Conservation (phyloP, 53 echinoderm and acorn worm genomes). For the Luidia sarsii region DNA sequence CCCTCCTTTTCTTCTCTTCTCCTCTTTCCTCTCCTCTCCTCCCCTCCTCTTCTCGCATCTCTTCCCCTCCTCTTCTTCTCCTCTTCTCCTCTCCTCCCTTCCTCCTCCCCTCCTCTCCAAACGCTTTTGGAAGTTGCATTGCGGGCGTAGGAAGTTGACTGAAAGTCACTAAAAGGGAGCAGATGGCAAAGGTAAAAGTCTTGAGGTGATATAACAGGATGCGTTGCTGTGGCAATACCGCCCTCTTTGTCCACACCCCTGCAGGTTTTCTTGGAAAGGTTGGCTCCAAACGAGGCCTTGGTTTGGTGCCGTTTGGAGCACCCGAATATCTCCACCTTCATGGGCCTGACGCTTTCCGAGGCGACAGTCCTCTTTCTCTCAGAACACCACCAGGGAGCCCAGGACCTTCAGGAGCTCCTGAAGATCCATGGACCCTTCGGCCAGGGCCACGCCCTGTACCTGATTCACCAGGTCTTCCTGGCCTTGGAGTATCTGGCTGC, state of each 20-base stretch:
- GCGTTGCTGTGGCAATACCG: too few relatives aligned
- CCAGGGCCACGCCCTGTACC: not conserved
- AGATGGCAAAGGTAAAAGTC: too few relatives aligned
- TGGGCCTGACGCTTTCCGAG: not conserved
- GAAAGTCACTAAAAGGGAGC: too few relatives aligned
- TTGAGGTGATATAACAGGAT: too few relatives aligned
- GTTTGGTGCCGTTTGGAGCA: constrained; percentile 24
- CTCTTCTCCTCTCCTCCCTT: too few relatives aligned
- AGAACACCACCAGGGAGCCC: not conserved
- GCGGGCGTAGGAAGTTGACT: too few relatives aligned
- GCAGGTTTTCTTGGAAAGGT: constrained; percentile 4
- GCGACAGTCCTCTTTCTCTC: not conserved
- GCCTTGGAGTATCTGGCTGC: constrained; percentile 12
- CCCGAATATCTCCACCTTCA: not conserved
- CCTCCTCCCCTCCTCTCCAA: too few relatives aligned
- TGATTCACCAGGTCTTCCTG: constrained; percentile 24
- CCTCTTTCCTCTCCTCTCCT: too few relatives aligned
- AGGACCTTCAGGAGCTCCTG: not conserved
- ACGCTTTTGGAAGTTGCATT: too few relatives aligned
- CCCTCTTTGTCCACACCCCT: not conserved
- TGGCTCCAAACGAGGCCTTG: constrained; percentile 4
- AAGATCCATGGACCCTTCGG: not conserved
- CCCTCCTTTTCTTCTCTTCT: too few relatives aligned
- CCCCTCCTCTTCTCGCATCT: too few relatives aligned
- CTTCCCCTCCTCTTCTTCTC: too few relatives aligned